These are phyloP conservation scores for Myrmecobius fasciatus DNA, from an alignment of 2,113 vertebrate genomes.

Conservation along the genomic window DNA sequence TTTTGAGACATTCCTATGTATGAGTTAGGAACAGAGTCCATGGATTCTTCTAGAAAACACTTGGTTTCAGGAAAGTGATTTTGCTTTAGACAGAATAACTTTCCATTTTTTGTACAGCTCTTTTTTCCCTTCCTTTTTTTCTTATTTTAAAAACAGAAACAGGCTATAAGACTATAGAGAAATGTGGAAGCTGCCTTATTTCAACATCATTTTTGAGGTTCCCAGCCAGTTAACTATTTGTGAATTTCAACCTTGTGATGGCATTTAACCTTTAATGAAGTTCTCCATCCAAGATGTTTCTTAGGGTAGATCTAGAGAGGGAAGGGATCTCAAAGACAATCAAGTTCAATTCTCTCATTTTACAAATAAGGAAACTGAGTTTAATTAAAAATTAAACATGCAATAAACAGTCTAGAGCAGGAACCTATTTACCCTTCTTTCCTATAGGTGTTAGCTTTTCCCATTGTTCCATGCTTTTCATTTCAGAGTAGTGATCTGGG, in stretches of 20 bases:
- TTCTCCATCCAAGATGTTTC: background rate
- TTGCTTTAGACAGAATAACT: background rate
- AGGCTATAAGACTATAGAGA: background rate
- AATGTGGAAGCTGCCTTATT: background rate
- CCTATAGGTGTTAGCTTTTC: background rate
- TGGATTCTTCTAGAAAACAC: background rate
- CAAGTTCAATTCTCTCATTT: background rate
- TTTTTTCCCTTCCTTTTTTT: background rate
- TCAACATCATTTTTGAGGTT: background rate
- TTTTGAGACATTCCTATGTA: too few species aligned
- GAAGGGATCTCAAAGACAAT: background rate
- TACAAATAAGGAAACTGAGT: background rate
- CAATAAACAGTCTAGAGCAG: background rate
- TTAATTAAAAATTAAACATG: background rate
- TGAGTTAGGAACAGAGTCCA: too few species aligned
- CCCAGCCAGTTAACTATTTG: background rate
- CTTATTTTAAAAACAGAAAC: background rate
- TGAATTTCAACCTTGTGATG: background rate
- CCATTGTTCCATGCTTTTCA: background rate
- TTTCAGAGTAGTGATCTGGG: background rate
- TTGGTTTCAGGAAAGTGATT: background rate
- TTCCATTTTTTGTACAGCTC: background rate
- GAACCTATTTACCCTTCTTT: background rate
- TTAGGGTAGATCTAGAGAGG: background rate
- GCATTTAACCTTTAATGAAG: background rate